A percentile compares a stretch with the other conserved stretches of the same genome.
Conservation (phyloP, 2,113 vertebrate genomes). For the Phocoena sinus region DNA sequence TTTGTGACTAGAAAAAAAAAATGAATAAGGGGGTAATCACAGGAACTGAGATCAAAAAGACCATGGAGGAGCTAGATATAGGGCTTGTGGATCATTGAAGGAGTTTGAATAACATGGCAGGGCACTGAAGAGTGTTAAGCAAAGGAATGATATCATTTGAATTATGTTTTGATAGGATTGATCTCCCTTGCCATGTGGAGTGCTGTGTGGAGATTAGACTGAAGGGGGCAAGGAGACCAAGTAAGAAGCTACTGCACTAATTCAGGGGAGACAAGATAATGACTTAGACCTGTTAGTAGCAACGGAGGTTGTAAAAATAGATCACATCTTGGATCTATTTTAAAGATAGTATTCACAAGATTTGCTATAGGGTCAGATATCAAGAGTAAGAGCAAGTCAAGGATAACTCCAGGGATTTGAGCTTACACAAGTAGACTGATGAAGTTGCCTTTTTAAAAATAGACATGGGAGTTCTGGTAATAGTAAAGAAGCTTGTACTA, state of each 20-base stretch:
- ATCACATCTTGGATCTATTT: background rate
- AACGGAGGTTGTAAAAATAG: background rate
- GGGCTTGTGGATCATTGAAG: background rate
- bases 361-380: background rate
- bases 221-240: background rate
- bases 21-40: background rate
- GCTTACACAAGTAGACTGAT: background rate
- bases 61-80: background rate
- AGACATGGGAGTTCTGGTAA: background rate
- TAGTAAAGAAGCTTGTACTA: background rate
- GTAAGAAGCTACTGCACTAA: background rate
- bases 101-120: background rate
- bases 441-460: background rate
- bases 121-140: background rate
- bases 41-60: background rate
- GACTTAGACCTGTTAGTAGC: background rate
- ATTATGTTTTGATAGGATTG: too few species aligned
- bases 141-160: too few species aligned
- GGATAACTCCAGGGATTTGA: background rate
- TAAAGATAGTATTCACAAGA: background rate
- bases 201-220: too few species aligned
- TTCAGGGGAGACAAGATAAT: background rate
- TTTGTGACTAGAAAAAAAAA: background rate
- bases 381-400: background rate
- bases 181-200: too few species aligned